A percentile compares a stretch with the other conserved stretches of the same genome.
Evolutionary conservation across 2,113 vertebrate species (phyloP).

Genomic region (Paradisaea rubra): DNA sequence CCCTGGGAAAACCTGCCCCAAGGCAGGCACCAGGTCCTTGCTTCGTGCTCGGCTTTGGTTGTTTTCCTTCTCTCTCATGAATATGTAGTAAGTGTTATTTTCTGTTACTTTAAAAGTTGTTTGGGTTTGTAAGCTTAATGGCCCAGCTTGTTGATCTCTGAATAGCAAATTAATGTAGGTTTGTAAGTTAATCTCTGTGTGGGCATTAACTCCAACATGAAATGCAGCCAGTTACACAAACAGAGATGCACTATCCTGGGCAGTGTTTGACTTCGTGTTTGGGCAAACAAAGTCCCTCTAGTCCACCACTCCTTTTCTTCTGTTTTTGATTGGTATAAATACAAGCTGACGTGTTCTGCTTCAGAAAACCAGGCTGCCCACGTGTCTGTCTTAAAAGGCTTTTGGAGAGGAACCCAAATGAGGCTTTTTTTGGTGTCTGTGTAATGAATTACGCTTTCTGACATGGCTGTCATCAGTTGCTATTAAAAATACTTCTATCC

Average conservation of each 20-base stretch:
- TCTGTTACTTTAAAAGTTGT: neutral
- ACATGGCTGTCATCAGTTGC: neutral
- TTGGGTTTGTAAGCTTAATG: neutral
- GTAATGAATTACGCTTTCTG: neutral
- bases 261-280: neutral
- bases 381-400: neutral
- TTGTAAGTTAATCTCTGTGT: neutral
- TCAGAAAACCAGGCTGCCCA: neutral
- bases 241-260: fast-evolving
- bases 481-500: neutral
- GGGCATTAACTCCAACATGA: neutral
- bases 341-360: neutral
- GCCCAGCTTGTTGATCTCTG: neutral
- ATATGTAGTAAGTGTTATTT: neutral
- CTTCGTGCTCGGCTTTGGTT: neutral
- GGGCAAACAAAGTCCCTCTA: neutral
- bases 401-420: neutral
- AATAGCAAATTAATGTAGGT: neutral
- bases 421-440: neutral
- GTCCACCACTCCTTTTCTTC: neutral
- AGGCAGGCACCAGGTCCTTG: neutral
- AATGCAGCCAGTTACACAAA: neutral
- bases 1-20: neutral
- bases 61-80: neutral
- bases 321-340: neutral